Base-by-base conservation (phyloP, 2,113 vertebrate species). In the Silurus glanis region DNA sequence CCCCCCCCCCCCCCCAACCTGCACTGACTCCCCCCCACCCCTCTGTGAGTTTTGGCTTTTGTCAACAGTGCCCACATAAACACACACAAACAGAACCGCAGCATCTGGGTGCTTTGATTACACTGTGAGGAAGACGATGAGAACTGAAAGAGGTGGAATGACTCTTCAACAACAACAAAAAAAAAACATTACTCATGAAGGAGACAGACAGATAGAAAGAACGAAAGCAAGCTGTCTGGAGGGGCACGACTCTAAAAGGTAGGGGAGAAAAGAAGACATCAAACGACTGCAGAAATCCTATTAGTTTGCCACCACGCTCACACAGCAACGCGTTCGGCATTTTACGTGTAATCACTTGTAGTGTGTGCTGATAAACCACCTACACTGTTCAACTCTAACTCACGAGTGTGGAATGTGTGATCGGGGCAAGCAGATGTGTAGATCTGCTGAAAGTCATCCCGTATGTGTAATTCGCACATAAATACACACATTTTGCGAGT, bases 1-100 rank as follows among this genome's bases (percentile, higher is more conserved):
- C 88, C 86, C 87, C 89, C 86, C 90, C 84, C 74, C 9, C 55
- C 3, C 55, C 55, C 55, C 55, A 7, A 56, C 55, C 6, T 12
- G 12, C 55, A 56, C 55, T 9, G 8, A 56, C 55, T 37, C 86
- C 87, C 89, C 86, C 90, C 85, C 74, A 37, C 37, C 37, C 37
- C 37, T 37, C 37, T 37, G 37, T 13, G 16, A 85, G 58, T 83
- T 82, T 87, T 49, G 90, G 56, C 87, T 92, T 94, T 91, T 91
- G 91, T 94, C 92, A 93, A 93, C 92, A 93, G 80, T 72, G 85
- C 90, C 91, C 55, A 92, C 91, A 92, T 51, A 81, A 58, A 92
- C 91, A 92, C 90, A 90, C 86, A 89, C 89, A 92, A n/a, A 82
- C 76, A 87, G 37, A 19, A 66, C 79, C 45, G 7, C 6, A 14